Evolutionary conservation across 2,797 vertebrate species (phyloP), one percentile per base, ranked within the genome.

Genomic region (Myiotriccus ornatus): DNA sequence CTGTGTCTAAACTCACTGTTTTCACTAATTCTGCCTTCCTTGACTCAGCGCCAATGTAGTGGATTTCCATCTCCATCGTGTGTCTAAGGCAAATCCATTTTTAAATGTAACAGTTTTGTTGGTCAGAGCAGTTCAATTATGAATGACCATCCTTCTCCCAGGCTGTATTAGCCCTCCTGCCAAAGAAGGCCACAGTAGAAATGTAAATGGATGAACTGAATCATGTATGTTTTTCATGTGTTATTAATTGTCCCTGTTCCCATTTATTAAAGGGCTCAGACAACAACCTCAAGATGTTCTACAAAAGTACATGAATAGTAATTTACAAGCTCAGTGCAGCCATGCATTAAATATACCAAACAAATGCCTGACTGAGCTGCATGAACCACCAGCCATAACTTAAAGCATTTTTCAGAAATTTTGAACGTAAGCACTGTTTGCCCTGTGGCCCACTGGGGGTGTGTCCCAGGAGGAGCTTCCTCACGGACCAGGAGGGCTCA

Each of bases 251-350:
- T 69, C 74, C 53, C 35, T 39, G 18, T 75, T 94, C 82, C 79
- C 64, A 23, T 87, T 88, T 90, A 35, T 84, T 83, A 88, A 85
- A 84, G 28, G 65, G n/a, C 55, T 83, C 90, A 70, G 67, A 73
- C 79, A 91, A n/a, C 84, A 91, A 89, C 59, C 41, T 81, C 62
- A 91, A 86, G 79, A 80, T 78, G 76, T 80, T 95, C 67, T 89
- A 24, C 75, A 68, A 22, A 92, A 92, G 53, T 71, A 47, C 43
- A 53, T 77, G 75, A 77, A 94, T 44, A 89, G 63, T 91, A 81
- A 92, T 91, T 69, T 80, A 59, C 52, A 59, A 70, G 37, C 82
- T 85, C 68, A 43, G 19, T 4, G 7, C 76, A 91, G 35, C 47
- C 50, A 27, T 59, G 76, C 53, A 17, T 77, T 82, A 62, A 50